These are phyloP conservation scores for Acrocephalus scirpaceus DNA, from an alignment of 2,797 vertebrate genomes.

Conservation along the genomic window DNA sequence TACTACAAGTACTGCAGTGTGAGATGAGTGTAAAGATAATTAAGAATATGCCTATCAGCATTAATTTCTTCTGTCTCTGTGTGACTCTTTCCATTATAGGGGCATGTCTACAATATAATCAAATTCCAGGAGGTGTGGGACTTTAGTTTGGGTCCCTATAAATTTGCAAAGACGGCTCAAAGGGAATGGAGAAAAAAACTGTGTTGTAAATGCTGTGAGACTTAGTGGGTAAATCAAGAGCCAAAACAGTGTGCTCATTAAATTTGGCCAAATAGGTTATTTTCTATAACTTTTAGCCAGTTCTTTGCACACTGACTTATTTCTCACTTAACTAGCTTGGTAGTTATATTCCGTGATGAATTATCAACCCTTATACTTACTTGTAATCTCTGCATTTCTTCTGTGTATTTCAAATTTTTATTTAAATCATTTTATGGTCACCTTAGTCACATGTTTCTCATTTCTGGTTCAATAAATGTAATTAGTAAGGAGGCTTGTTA, in stretches of 20 bases:
- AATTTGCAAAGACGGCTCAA: neutral
- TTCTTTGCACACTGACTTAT: neutral
- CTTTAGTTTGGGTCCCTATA: neutral
- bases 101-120: neutral
- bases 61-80: neutral
- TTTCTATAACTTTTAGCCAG: neutral
- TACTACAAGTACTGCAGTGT: neutral
- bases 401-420: neutral
- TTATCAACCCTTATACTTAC: neutral
- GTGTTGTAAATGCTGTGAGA: neutral
- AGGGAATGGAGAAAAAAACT: neutral
- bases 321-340: neutral
- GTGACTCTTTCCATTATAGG: neutral
- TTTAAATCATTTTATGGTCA: neutral
- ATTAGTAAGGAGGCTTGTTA: neutral
- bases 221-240: neutral
- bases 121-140: neutral
- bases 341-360: neutral
- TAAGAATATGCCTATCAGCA: rapidly evolving
- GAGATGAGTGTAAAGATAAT: neutral
- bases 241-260: neutral
- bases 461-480: neutral
- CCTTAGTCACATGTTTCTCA: neutral
- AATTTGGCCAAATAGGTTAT: neutral
- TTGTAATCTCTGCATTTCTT: neutral